A percentile compares a stretch with the other conserved stretches of the same genome.
Evolutionary conservation across 53 echinoderm and acorn worm genomes (phyloP).

Genomic region (Hippasteria phrygiana): DNA sequence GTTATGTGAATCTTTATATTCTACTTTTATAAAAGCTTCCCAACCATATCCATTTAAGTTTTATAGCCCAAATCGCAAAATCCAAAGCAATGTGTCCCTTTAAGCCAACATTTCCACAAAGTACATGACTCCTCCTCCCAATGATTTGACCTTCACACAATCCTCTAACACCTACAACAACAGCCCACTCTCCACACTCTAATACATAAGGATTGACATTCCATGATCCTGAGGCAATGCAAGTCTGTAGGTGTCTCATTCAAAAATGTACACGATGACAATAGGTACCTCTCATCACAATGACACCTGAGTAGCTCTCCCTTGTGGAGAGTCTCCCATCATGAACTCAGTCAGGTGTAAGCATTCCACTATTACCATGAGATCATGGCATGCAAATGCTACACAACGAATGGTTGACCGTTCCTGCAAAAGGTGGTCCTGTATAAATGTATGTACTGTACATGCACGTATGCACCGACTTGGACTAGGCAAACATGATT

Average conservation of each 20-base stretch:
- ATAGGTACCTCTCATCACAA: background rate
- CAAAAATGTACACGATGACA: background rate
- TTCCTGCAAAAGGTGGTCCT: background rate
- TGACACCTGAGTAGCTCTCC: background rate
- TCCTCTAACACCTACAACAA: no score
- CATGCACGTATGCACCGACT: background rate
- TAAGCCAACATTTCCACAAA: no score
- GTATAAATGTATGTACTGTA: background rate
- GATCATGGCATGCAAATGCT: background rate
- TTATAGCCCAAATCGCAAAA: no score
- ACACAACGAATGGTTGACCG: background rate
- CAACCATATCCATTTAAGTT: no score
- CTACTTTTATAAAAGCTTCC: no score
- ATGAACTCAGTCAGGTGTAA: background rate
- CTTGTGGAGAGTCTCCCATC: background rate
- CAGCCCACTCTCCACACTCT: no score
- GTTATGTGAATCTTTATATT: no score
- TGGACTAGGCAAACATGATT: no score
- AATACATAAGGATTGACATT: no score
- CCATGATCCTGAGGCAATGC: no score
- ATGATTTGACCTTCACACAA: no score
- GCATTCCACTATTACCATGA: background rate
- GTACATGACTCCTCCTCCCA: no score
- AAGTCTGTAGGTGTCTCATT: background rate
- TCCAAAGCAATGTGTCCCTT: background rate